Percentiles rank a stretch among this genome's conserved stretches.
Evolutionary conservation across 2,888 invertebrate genomes (phyloP).

Genomic region (Micoletzkya japonica): DNA sequence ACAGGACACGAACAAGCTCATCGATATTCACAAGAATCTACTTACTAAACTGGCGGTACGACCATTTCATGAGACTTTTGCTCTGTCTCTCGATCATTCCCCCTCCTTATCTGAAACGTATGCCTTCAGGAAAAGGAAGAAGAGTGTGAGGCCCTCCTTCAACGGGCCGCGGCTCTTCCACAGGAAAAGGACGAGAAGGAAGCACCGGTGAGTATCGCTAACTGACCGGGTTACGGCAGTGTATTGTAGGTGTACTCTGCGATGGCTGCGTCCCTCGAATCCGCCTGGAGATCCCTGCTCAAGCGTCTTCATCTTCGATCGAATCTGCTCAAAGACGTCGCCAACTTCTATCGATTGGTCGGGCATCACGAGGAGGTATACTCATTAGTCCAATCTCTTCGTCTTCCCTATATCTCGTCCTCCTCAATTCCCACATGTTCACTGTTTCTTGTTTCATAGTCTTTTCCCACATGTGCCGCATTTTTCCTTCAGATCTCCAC

Average conservation of each 20-base stretch:
- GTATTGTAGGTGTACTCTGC: slow-evolving; percentile 77
- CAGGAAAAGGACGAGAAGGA: slow-evolving; percentile 69
- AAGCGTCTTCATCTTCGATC: slow-evolving; percentile 78
- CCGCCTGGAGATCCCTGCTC: slow-evolving; percentile 81
- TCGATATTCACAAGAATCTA: slow-evolving; percentile 81
- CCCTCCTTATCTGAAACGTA: background rate
- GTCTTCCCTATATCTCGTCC: no score
- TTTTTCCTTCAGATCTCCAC: no score
- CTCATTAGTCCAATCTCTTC: background rate
- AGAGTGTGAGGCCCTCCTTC: slow-evolving; percentile 83
- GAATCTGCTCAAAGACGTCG: slow-evolving; percentile 78
- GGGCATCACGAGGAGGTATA: slow-evolving; percentile 66
- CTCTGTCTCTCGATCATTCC: background rate
- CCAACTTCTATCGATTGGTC: slow-evolving; percentile 74
- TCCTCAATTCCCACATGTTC: no score
- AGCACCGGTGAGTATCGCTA: slow-evolving; percentile 23
- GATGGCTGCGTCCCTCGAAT: slow-evolving; percentile 77
- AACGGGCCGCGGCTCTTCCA: slow-evolving; percentile 83
- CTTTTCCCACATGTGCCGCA: no score
- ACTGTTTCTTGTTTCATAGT: no score
- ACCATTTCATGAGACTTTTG: background rate
- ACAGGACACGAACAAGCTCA: slow-evolving; percentile 77
- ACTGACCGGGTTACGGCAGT: background rate
- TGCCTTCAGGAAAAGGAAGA: slow-evolving; percentile 77
- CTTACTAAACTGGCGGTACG: slow-evolving; percentile 80